Percentiles rank a stretch among this genome's conserved stretches.
phyloP scores from a whole-genome alignment of 2,797 vertebrate species.

The Paramormyrops hopkinsi region DNA sequence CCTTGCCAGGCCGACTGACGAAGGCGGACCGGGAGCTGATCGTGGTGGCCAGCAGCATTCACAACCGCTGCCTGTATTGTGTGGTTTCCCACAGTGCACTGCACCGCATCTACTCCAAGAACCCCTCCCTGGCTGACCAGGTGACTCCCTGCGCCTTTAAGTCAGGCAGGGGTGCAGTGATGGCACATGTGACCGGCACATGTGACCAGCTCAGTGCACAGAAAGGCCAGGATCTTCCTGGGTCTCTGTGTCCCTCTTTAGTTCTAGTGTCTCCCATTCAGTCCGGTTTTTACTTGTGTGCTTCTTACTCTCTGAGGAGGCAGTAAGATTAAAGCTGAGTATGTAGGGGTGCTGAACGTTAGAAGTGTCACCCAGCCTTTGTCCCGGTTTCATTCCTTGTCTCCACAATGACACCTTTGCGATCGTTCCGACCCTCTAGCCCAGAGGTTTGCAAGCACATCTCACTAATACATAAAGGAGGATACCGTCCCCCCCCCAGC shows the following conservation, averaged over 20 bases:
- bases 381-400: neutral
- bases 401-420: neutral
- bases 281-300: neutral
- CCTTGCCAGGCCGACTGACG: slow-evolving; percentile 64
- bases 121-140: slow-evolving; percentile 73
- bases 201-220: neutral
- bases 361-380: neutral
- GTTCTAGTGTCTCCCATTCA: neutral
- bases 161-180: neutral
- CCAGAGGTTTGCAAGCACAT: neutral
- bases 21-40: slow-evolving; percentile 80
- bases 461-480: neutral
- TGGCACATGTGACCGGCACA: neutral
- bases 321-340: neutral
- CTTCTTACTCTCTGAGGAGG: neutral
- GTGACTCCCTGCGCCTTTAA: neutral
- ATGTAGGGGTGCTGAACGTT: neutral
- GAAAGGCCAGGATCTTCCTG: neutral
- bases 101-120: slow-evolving; percentile 78
- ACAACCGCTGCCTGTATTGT: slow-evolving; percentile 75
- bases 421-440: neutral
- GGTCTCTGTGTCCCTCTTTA: neutral
- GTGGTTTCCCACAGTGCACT: slow-evolving; percentile 73
- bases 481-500: no score
- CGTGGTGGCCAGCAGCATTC: slow-evolving; percentile 70